phyloP scores from a whole-genome alignment of 2,888 invertebrate species.

The Empis stercorea region DNA sequence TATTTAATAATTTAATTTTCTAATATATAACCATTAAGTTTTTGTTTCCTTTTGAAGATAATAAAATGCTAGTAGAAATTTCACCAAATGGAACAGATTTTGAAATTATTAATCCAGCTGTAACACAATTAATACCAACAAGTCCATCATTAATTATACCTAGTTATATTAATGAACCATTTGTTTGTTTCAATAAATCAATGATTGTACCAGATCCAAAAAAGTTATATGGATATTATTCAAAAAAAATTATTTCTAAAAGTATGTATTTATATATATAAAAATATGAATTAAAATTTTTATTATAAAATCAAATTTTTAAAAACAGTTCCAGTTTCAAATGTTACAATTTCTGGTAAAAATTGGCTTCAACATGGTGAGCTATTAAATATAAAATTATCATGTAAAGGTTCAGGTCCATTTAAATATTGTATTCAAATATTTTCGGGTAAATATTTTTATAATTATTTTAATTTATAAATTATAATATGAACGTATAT shows the following conservation, averaged over 20 bases:
- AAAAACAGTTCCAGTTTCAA: conserved; percentile 57
- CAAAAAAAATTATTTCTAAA: conserved; percentile 48
- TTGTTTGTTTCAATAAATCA: conserved; percentile 45
- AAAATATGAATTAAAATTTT: background rate
- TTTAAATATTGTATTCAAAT: conserved; percentile 58
- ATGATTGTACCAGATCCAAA: conserved; percentile 49
- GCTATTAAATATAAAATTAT: conserved; percentile 53
- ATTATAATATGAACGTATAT: no score
- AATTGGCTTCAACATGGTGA: conserved; percentile 78
- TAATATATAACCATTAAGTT: background rate
- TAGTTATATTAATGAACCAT: conserved; percentile 29
- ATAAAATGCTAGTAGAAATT: conserved; percentile 3
- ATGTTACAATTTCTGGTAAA: conserved; percentile 56
- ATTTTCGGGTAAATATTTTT: conserved; percentile 38
- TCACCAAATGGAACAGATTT: conserved; percentile 10
- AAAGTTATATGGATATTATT: conserved; percentile 63
- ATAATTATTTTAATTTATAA: no score
- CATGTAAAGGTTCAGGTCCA: conserved; percentile 62
- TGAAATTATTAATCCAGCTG: conserved; percentile 9
- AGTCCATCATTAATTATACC: conserved; percentile 6
- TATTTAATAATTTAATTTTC: background rate
- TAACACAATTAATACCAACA: conserved; percentile 16
- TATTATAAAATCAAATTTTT: no score
- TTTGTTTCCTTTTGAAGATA: background rate
- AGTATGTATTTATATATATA: conserved; percentile 49